Conservation (phyloP, 2,888 invertebrate genomes). For the Coremacera marginata region DNA sequence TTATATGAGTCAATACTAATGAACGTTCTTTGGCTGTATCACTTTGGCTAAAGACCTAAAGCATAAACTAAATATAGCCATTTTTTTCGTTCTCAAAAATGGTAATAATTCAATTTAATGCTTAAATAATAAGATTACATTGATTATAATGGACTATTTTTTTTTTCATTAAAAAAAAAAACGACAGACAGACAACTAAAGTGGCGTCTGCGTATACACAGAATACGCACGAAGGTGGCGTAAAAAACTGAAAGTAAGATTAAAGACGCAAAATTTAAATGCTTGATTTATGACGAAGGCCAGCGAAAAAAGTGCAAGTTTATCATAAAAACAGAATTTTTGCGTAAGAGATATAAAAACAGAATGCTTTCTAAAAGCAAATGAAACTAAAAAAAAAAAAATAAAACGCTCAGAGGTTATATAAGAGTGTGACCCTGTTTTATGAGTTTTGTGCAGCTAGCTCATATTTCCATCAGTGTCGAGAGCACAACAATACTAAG, state of each 20-base stretch:
- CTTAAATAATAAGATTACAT: slow-evolving; percentile 47
- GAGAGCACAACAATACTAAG: neutral
- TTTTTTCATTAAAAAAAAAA: slow-evolving; percentile 39
- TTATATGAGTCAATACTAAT: too few relatives aligned
- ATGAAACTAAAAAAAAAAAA: neutral
- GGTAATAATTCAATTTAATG: slow-evolving; percentile 46
- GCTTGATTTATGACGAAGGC: slow-evolving; percentile 24
- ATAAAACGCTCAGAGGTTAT: neutral
- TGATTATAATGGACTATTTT: slow-evolving; percentile 44
- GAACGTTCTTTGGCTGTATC: too few relatives aligned
- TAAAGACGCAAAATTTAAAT: too few relatives aligned
- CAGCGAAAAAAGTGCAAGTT: slow-evolving; percentile 20
- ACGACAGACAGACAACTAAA: neutral
- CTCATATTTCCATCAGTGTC: neutral
- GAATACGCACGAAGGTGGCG: neutral
- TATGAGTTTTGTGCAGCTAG: neutral
- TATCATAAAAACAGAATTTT: neutral
- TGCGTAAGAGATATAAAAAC: neutral
- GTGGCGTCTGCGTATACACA: neutral
- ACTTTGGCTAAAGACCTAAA: too few relatives aligned
- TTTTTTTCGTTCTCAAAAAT: slow-evolving; percentile 10
- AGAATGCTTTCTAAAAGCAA: neutral
- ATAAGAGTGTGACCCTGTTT: slow-evolving; percentile 6
- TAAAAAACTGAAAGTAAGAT: neutral
- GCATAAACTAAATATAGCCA: too few relatives aligned